These are phyloP conservation scores for Acronicta psi DNA, from an alignment of 2,888 invertebrate genomes.

Conservation along the genomic window DNA sequence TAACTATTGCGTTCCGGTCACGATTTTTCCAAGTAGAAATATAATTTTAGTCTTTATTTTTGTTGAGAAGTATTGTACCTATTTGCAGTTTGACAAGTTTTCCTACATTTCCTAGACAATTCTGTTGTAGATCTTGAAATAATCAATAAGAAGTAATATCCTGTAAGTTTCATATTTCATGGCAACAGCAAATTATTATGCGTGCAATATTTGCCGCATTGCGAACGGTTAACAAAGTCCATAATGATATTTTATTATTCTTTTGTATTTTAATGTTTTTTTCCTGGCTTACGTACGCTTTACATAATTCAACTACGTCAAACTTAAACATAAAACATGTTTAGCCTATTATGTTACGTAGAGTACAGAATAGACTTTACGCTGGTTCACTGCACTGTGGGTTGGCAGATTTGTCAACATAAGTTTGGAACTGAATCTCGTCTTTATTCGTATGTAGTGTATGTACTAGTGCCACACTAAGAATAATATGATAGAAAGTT, in stretches of 20 bases:
- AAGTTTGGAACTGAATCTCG: no score
- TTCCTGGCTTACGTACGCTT: conserved; percentile 5
- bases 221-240: conserved; percentile 1
- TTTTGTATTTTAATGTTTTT: conserved; percentile 8
- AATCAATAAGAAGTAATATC: conserved; percentile 1
- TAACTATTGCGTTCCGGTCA: neutral
- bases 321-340: conserved; percentile 3
- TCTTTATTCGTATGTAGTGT: no score
- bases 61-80: no score
- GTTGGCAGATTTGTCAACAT: no score
- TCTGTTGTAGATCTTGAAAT: neutral
- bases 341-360: conserved; percentile 1
- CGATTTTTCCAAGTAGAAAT: conserved; percentile 4
- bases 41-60: neutral
- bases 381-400: neutral
- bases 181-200: conserved; percentile 3
- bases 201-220: conserved; percentile 14
- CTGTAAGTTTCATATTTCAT: conserved; percentile 17
- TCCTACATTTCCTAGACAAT: neutral
- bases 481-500: no score
- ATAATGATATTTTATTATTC: conserved; percentile 4
- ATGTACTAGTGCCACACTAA: no score
- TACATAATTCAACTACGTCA: conserved; percentile 11
- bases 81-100: no score
- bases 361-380: neutral